A percentile compares a stretch with the other conserved stretches of the same genome.
Conservation (phyloP, 1,140 invertebrate genomes). For the Calosoma granatense region DNA sequence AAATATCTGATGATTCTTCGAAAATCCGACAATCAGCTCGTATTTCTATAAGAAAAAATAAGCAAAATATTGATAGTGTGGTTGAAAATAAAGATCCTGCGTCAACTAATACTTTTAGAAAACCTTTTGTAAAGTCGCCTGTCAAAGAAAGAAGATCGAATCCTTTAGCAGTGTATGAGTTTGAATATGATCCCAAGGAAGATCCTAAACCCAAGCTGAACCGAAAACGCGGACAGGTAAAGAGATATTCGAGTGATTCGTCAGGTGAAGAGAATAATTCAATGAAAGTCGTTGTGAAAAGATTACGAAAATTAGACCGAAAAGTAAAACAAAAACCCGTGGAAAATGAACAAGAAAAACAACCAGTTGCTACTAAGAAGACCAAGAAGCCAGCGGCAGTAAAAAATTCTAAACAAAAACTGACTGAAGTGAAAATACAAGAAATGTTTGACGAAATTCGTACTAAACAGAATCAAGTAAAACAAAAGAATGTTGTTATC, state of each 20-base stretch:
- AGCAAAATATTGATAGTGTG: too few relatives aligned
- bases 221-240: neutral
- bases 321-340: neutral
- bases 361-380: neutral
- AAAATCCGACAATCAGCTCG: too few relatives aligned
- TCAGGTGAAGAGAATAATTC: neutral
- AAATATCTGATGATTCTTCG: too few relatives aligned
- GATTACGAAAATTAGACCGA: neutral
- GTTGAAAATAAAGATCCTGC: too few relatives aligned
- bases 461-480: too few relatives aligned
- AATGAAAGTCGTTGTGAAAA: neutral
- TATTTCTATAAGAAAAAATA: too few relatives aligned
- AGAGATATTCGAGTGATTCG: neutral
- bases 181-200: neutral
- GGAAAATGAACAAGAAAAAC: neutral
- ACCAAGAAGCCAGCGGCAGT: neutral
- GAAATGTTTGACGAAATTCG: neutral
- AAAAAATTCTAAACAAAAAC: neutral
- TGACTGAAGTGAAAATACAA: neutral
- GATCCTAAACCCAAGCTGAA: neutral
- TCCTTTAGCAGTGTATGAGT: neutral
- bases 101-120: too few relatives aligned
- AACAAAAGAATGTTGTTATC: too few relatives aligned
- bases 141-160: neutral
- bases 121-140: neutral